Percentiles rank a stretch among this genome's conserved stretches.
Conservation (phyloP, 2,888 invertebrate genomes). For the Augochlorella aurata region DNA sequence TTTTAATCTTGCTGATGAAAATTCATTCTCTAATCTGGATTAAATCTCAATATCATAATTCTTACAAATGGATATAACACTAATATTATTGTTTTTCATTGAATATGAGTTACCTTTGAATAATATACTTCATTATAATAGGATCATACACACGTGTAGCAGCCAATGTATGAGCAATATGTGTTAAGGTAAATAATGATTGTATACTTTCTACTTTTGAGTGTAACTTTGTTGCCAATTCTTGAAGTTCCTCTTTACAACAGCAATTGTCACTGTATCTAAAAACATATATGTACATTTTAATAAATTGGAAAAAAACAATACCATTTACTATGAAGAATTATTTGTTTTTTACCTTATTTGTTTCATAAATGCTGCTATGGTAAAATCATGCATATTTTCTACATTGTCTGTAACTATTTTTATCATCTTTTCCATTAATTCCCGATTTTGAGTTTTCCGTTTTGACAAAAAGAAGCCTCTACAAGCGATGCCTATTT, state of each 20-base stretch:
- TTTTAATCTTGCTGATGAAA: conserved; percentile 84
- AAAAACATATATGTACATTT: conserved; percentile 18
- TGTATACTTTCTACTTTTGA: conserved; percentile 85
- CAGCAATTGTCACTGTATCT: conserved; percentile 57
- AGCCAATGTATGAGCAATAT: conserved; percentile 86
- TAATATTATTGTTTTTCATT: not conserved
- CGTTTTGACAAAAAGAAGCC: conserved; percentile 91
- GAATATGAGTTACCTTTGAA: conserved; percentile 78
- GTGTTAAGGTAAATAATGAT: conserved; percentile 84
- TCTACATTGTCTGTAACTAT: conserved; percentile 83
- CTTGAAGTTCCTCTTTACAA: not conserved
- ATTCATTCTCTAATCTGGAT: not conserved
- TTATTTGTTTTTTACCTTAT: conserved; percentile 60
- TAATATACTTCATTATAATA: conserved; percentile 82
- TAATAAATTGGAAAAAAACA: not conserved
- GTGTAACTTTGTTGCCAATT: conserved; percentile 61
- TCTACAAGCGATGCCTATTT: conserved; percentile 88
- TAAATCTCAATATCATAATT: not conserved
- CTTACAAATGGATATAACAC: not conserved
- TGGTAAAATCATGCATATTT: conserved; percentile 85
- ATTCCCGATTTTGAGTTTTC: conserved; percentile 83
- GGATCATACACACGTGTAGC: conserved; percentile 83
- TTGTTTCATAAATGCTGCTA: conserved; percentile 87
- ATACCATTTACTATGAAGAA: not conserved
- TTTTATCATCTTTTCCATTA: conserved; percentile 83